phyloP scores from a whole-genome alignment of 2,113 vertebrate species.

The Danionella cerebrum region DNA sequence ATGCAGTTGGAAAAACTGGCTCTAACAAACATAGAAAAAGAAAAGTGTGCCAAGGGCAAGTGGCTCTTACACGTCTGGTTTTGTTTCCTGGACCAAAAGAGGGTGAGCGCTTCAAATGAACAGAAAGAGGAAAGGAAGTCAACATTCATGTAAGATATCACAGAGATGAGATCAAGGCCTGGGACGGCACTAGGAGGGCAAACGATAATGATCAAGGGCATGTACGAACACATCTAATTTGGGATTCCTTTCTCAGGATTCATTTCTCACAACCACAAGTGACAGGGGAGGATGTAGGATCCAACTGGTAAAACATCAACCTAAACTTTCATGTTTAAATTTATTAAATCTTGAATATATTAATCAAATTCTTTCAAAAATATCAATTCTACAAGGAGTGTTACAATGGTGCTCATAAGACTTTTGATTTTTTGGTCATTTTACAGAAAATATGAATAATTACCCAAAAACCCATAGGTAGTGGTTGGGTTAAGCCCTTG shows the following conservation, averaged over 20 bases:
- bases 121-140: conserved; percentile 46
- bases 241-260: conserved; percentile 3
- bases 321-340: too few relatives aligned
- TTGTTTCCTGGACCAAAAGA: conserved; percentile 90
- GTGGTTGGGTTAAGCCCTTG: too few relatives aligned
- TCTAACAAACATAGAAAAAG: conserved; percentile 4
- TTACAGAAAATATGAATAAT: too few relatives aligned
- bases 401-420: too few relatives aligned
- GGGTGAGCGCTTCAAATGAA: conserved; percentile 78
- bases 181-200: conserved; percentile 12
- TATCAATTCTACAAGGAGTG: too few relatives aligned
- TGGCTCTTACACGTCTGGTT: conserved; percentile 97
- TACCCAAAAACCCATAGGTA: too few relatives aligned
- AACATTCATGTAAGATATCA: conserved; percentile 2
- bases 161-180: not conserved
- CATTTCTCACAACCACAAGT: conserved; percentile 1
- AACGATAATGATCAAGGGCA: conserved; percentile 23
- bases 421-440: too few relatives aligned
- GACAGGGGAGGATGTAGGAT: not conserved
- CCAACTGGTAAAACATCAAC: not conserved
- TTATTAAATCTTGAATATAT: too few relatives aligned
- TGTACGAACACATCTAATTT: conserved; percentile 8
- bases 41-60: not conserved
- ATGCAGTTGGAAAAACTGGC: conserved; percentile 41
- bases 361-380: too few relatives aligned